These are phyloP conservation scores for Argyrosomus japonicus DNA, from an alignment of 2,113 vertebrate species.

Conservation along the genomic window DNA sequence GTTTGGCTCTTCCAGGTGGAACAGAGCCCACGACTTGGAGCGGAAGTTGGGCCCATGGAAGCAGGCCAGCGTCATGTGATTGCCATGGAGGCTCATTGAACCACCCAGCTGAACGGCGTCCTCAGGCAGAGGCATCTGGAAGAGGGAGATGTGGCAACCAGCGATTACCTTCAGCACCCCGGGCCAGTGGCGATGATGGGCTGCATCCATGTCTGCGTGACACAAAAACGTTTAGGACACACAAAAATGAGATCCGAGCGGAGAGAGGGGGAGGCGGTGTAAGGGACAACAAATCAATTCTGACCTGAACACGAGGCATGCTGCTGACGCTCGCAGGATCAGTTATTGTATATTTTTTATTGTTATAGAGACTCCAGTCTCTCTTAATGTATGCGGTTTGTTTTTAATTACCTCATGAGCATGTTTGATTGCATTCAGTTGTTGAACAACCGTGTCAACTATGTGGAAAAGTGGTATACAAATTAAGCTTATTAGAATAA, in stretches of 20 bases:
- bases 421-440: slow-evolving; percentile 43
- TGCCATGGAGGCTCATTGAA: slow-evolving; percentile 97
- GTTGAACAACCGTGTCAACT: slow-evolving; percentile 27
- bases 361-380: background rate
- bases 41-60: slow-evolving; percentile 99
- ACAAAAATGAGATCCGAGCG: background rate
- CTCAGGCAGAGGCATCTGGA: slow-evolving; percentile 95
- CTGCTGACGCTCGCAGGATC: slow-evolving; percentile 2
- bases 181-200: slow-evolving; percentile 98
- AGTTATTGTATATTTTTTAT: background rate
- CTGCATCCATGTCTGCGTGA: slow-evolving; percentile 91
- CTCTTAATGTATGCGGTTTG: slow-evolving; percentile 11
- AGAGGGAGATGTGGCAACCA: slow-evolving; percentile 98
- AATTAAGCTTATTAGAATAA: slow-evolving; percentile 59
- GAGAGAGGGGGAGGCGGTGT: background rate
- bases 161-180: slow-evolving; percentile 93
- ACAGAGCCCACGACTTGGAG: slow-evolving; percentile 97
- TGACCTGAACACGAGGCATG: background rate
- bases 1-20: slow-evolving; percentile 98
- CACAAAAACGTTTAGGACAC: slow-evolving; percentile 5
- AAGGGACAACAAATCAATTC: slow-evolving; percentile 7
- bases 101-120: slow-evolving; percentile 97
- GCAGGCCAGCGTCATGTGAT: slow-evolving; percentile 98
- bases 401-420: slow-evolving; percentile 30
- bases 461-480: slow-evolving; percentile 33